A percentile compares a stretch with the other conserved stretches of the same genome.
Evolutionary conservation across 2,888 invertebrate genomes (phyloP).

Genomic region (Tipula unca): DNA sequence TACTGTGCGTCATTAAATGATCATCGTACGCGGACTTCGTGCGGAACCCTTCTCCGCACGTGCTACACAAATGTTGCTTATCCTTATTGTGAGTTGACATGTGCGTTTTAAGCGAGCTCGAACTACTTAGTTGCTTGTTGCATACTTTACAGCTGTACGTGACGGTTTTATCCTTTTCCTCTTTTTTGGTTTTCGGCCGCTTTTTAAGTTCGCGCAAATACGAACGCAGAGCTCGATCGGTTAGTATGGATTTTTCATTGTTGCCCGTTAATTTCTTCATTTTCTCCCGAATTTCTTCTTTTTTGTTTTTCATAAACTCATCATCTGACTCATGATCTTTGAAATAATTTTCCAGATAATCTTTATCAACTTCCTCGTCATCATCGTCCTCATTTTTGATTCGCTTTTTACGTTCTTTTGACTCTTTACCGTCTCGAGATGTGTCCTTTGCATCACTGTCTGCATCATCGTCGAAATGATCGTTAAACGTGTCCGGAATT

Average conservation of each 20-base stretch:
- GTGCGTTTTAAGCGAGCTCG: background rate
- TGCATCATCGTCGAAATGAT: background rate
- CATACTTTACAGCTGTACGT: background rate
- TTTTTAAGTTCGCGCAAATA: background rate
- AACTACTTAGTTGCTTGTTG: background rate
- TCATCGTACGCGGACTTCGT: background rate
- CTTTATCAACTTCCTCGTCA: background rate
- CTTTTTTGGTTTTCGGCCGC: background rate
- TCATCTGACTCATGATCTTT: slow-evolving; percentile 15
- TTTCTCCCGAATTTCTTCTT: background rate
- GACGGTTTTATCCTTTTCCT: background rate
- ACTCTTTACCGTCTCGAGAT: background rate
- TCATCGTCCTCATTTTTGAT: background rate
- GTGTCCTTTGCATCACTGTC: background rate
- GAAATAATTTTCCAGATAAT: slow-evolving; percentile 10
- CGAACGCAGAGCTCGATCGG: background rate
- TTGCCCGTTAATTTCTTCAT: background rate
- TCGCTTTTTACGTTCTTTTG: background rate
- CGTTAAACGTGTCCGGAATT: background rate
- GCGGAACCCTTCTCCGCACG: slow-evolving; percentile 9
- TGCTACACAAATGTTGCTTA: slow-evolving; percentile 4
- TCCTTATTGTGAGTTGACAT: background rate
- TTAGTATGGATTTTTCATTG: background rate
- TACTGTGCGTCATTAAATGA: slow-evolving; percentile 9
- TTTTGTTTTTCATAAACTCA: slow-evolving; percentile 15